A percentile compares a stretch with the other conserved stretches of the same genome.
Evolutionary conservation across 2,888 invertebrate genomes (phyloP).

Genomic region (Tolmerus cingulatus): DNA sequence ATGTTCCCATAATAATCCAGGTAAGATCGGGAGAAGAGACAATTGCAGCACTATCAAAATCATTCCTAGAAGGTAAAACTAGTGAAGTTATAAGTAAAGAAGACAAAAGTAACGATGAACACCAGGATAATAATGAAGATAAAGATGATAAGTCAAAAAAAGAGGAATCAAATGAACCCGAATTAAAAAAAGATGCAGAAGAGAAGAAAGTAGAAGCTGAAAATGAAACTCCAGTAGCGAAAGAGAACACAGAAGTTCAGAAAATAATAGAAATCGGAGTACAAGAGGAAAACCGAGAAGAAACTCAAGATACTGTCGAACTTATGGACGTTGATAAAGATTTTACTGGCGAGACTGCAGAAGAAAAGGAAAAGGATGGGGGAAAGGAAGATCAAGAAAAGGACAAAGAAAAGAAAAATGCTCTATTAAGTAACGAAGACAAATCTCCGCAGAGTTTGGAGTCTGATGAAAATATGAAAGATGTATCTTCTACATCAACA

Average conservation of each 20-base stretch:
- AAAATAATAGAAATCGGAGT: not conserved
- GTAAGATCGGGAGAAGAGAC: not conserved
- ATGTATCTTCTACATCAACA: not conserved
- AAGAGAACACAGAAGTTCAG: not conserved
- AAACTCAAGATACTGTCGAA: not conserved
- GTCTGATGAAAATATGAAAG: not conserved
- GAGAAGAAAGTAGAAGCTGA: not conserved
- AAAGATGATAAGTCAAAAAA: not conserved
- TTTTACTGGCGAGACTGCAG: not conserved
- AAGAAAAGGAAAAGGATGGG: not conserved
- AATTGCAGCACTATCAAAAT: not conserved
- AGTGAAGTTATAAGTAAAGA: constrained; percentile 2
- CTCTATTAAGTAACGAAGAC: not conserved
- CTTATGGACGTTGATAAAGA: not conserved
- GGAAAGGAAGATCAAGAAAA: not conserved
- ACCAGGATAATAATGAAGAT: not conserved
- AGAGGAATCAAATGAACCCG: not conserved
- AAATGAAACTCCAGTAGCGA: not conserved
- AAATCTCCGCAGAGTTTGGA: not conserved
- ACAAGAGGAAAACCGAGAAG: not conserved
- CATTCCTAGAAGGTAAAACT: not conserved
- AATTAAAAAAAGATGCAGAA: not conserved
- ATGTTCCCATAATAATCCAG: not conserved
- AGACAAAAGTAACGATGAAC: constrained; percentile 6
- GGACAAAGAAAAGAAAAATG: not conserved